Conservation (phyloP, 2,797 vertebrate species). For the Rallus crepitans region DNA sequence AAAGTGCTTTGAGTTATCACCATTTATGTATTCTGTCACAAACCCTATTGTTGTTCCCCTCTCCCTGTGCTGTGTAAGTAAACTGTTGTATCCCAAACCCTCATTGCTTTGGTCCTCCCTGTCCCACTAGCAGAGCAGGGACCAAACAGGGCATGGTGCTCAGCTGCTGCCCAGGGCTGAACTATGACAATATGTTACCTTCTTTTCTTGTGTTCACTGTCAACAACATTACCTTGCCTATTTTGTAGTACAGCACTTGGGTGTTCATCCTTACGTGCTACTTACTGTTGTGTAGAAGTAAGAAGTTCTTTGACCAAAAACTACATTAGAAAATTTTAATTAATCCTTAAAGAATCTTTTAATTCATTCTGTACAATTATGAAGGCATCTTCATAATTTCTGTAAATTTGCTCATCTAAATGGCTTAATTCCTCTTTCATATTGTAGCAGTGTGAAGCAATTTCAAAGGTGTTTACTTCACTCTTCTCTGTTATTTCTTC, state of each 20-base stretch:
- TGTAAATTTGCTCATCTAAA: not conserved
- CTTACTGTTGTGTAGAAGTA: not conserved
- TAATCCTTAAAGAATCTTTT: not conserved
- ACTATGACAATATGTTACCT: not conserved
- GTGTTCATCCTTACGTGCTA: not conserved
- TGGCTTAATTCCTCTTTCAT: not conserved
- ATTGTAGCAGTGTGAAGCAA: not conserved
- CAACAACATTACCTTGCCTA: too few relatives aligned
- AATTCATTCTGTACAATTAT: not conserved
- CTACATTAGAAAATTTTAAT: not conserved
- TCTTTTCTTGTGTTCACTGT: not conserved
- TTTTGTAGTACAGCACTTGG: not conserved
- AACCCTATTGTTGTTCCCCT: too few relatives aligned
- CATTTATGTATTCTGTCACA: too few relatives aligned
- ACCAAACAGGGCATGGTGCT: too few relatives aligned
- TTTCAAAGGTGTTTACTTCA: not conserved
- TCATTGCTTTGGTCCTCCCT: too few relatives aligned
- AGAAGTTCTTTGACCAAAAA: not conserved
- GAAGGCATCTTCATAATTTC: not conserved
- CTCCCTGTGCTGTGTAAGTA: too few relatives aligned
- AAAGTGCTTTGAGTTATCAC: too few relatives aligned
- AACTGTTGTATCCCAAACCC: too few relatives aligned
- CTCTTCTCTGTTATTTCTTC: not conserved
- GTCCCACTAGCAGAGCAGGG: too few relatives aligned
- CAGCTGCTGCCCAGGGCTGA: too few relatives aligned